Conservation (phyloP, 92 coral and sea anemone genomes). For the Porites lobata region DNA sequence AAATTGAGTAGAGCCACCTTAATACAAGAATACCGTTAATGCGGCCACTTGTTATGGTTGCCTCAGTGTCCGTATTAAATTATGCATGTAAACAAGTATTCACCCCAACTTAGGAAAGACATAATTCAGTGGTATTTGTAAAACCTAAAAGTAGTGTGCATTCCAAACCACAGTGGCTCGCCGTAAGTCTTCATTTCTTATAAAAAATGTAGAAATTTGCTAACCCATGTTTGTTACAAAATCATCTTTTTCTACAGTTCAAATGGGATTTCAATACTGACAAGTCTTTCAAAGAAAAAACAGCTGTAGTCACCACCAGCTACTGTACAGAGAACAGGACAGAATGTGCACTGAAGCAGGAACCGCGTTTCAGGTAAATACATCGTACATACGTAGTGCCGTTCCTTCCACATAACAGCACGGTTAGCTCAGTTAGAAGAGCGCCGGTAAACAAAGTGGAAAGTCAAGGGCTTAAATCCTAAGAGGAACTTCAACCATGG, state of each 20-base stretch:
- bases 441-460: no score
- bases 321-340: slow-evolving; percentile 2
- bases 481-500: no score
- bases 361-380: background rate
- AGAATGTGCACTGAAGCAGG: slow-evolving; percentile 1
- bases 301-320: background rate
- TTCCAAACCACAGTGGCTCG: background rate
- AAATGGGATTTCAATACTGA: slow-evolving; percentile 13
- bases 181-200: no score
- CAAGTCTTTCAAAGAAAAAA: slow-evolving; percentile 13
- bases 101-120: no score
- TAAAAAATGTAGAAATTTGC: background rate
- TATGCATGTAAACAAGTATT: no score
- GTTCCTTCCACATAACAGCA: background rate
- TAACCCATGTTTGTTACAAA: background rate
- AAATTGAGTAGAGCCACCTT: no score
- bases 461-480: no score
- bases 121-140: no score
- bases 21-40: no score
- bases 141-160: background rate
- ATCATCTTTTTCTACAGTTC: background rate
- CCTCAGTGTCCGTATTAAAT: no score
- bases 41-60: no score
- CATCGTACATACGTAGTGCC: background rate
- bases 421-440: no score